Evolutionary conservation across 2,888 invertebrate genomes (phyloP).

Genomic region (Branchipolynoe longqiensis): DNA sequence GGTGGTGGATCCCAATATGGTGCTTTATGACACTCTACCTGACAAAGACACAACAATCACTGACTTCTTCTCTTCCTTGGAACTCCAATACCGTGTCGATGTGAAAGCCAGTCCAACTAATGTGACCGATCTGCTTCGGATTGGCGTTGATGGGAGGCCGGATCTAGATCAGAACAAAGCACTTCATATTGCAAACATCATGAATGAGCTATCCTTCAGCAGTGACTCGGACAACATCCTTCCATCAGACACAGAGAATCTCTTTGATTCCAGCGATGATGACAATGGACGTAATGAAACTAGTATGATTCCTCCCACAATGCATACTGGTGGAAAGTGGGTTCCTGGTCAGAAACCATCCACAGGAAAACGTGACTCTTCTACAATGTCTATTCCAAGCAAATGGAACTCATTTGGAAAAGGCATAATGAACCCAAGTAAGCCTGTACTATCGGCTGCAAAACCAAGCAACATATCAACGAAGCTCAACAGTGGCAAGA

Average conservation of each 20-base stretch:
- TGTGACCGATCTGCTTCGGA: background rate
- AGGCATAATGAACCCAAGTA: background rate
- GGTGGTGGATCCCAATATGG: slow-evolving; percentile 85
- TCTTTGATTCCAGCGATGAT: slow-evolving; percentile 62
- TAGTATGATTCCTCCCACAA: slow-evolving; percentile 70
- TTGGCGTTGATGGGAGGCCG: background rate
- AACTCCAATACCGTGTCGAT: slow-evolving; percentile 78
- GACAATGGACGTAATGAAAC: background rate
- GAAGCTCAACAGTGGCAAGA: slow-evolving; percentile 25
- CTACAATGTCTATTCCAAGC: background rate
- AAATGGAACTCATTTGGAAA: slow-evolving; percentile 15
- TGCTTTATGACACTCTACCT: slow-evolving; percentile 85
- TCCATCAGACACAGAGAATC: slow-evolving; percentile 70
- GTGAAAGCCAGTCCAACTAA: background rate
- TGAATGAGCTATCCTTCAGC: slow-evolving; percentile 77
- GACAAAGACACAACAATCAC: slow-evolving; percentile 49
- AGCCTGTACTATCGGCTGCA: background rate
- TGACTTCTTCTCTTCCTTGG: slow-evolving; percentile 91
- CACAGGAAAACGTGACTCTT: background rate
- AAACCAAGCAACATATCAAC: background rate
- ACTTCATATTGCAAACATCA: slow-evolving; percentile 77
- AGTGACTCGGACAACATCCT: slow-evolving; percentile 76
- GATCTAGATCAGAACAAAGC: slow-evolving; percentile 65
- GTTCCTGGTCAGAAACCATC: slow-evolving; percentile 81
- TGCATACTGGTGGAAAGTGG: slow-evolving; percentile 87